A percentile compares a stretch with the other conserved stretches of the same genome.
Evolutionary conservation across 2,888 invertebrate species (phyloP).

Genomic region (Steinernema carpocapsae): DNA sequence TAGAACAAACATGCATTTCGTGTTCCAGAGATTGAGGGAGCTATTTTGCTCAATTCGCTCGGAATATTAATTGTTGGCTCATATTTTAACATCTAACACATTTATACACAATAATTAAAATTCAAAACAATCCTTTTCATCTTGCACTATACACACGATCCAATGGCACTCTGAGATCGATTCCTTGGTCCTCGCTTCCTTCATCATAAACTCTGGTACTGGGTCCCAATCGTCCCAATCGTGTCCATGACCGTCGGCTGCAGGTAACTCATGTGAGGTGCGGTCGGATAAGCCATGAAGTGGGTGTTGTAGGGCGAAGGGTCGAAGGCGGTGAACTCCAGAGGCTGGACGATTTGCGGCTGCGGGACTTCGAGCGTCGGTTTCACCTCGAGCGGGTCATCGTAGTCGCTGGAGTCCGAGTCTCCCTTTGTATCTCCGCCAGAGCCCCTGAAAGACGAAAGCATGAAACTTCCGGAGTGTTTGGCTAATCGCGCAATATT

Average conservation of each 20-base stretch:
- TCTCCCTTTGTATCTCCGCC: constrained; percentile 12
- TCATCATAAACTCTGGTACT: constrained; percentile 1
- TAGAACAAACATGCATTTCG: no score
- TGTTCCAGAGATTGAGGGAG: no score
- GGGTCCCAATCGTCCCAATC: background rate
- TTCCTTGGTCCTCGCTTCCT: background rate
- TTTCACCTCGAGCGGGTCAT: constrained; percentile 23
- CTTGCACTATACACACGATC: constrained; percentile 11
- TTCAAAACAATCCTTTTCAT: background rate
- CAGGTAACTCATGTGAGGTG: background rate
- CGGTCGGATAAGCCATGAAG: constrained; percentile 8
- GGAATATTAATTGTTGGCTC: no score
- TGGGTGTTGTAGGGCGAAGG: background rate
- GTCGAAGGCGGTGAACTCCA: constrained; percentile 6
- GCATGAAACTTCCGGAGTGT: constrained; percentile 6
- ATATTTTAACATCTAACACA: constrained; percentile 2
- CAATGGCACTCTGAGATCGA: constrained; percentile 6
- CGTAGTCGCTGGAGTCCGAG: constrained; percentile 24
- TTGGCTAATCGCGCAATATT: constrained; percentile 21
- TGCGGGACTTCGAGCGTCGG: background rate
- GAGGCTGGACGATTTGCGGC: background rate
- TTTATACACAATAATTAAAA: no score
- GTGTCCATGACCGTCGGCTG: constrained; percentile 27
- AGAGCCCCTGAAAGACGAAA: constrained; percentile 9
- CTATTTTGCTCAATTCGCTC: no score